Conservation (phyloP, 2,888 invertebrate species). For the Temnothorax unifasciatus region DNA sequence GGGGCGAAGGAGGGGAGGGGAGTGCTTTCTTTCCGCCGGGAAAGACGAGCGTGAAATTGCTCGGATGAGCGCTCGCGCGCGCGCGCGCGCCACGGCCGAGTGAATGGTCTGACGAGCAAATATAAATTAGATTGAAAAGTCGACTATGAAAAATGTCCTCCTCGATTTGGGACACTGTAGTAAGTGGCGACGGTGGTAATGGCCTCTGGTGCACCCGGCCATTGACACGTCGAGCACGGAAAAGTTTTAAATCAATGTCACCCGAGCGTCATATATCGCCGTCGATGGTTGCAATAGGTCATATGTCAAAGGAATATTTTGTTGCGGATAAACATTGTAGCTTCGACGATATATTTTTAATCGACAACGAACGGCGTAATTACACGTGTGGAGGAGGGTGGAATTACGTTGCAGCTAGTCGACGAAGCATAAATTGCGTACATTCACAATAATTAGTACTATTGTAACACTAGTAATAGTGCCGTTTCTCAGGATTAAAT, state of each 20-base stretch:
- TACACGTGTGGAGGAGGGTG: neutral
- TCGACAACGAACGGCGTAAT: slow-evolving; percentile 7
- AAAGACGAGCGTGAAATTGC: slow-evolving; percentile 71
- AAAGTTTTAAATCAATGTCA: slow-evolving; percentile 54
- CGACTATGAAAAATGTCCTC: slow-evolving; percentile 47
- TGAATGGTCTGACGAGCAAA: slow-evolving; percentile 73
- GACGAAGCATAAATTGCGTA: neutral
- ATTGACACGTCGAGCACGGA: slow-evolving; percentile 45
- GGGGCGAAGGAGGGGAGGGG: neutral
- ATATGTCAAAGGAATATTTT: slow-evolving; percentile 25
- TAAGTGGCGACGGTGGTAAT: slow-evolving; percentile 36
- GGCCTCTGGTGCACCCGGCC: slow-evolving; percentile 15
- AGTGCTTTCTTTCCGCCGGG: slow-evolving; percentile 44
- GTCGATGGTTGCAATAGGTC: slow-evolving; percentile 36
- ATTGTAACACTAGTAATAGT: neutral
- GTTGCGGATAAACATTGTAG: slow-evolving; percentile 19
- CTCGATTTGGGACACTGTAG: slow-evolving; percentile 30
- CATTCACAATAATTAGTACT: slow-evolving; percentile 17
- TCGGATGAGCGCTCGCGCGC: slow-evolving; percentile 66
- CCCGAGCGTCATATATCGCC: slow-evolving; percentile 32
- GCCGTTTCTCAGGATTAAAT: neutral
- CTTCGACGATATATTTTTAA: slow-evolving; percentile 24
- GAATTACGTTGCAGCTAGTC: neutral
- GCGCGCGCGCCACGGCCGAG: slow-evolving; percentile 52
- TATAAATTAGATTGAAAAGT: slow-evolving; percentile 78